Conservation (phyloP, 2,797 vertebrate species). For the Syncerus caffer region DNA sequence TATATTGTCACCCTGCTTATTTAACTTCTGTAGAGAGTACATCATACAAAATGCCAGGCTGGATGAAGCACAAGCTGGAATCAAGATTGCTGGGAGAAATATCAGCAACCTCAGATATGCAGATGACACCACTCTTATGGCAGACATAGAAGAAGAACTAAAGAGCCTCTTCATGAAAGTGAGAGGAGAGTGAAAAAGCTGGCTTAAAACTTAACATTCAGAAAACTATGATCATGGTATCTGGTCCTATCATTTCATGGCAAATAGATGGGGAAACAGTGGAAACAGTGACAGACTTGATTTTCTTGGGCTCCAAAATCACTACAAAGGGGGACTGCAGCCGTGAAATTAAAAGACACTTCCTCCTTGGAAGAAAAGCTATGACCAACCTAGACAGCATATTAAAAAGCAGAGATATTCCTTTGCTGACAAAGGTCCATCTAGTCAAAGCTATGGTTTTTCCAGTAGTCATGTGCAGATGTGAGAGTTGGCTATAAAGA, state of each 20-base stretch:
- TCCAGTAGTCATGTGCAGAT: neutral
- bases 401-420: neutral
- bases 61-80: neutral
- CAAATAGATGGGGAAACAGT: neutral
- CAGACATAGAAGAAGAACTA: neutral
- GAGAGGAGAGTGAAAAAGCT: neutral
- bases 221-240: neutral
- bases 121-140: neutral
- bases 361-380: neutral
- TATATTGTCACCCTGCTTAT: neutral
- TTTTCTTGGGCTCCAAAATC: neutral
- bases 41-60: neutral
- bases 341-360: neutral
- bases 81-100: neutral
- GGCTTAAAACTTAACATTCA: neutral
- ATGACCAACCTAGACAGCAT: neutral
- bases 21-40: neutral
- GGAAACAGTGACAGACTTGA: neutral
- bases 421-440: neutral
- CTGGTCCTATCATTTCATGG: neutral
- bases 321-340: neutral
- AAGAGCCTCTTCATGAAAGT: neutral
- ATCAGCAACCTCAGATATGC: neutral
- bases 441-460: neutral
- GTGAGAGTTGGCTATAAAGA: neutral